Evolutionary conservation across 2,888 invertebrate species (phyloP), one percentile per base, ranked within the genome.

Genomic region (Parnassius mnemosyne): DNA sequence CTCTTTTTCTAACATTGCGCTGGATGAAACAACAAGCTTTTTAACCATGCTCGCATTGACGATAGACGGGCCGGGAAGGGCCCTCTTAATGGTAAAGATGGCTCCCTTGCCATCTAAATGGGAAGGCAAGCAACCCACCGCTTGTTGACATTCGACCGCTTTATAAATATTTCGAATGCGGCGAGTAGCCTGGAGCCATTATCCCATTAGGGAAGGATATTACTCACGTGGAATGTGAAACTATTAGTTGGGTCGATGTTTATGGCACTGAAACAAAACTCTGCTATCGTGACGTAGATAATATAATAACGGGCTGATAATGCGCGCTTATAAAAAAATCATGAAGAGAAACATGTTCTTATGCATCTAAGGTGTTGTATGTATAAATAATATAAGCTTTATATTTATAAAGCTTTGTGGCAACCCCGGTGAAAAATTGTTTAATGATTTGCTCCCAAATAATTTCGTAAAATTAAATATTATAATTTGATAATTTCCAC

Each of bases 201-300:
- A 89, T 87, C 85, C 87, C 86, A 89, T 89, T 89, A 88, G 80
- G 85, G 82, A 79, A 86, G 83, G 79, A 81, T 84, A 86, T 87
- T 84, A 86, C 83, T 88, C 85, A 85, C 82, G 79, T 80, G 83
- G 81, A 86, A 86, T 84, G 84, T 81, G 80, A 78, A 78, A 82
- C 84, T 84, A 83, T 85, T 83, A 83, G 78, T 34, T 34, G 5
- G 25, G 34, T 73, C 73, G 74, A 71, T 68, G 71, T 74, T 71
- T 57, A 62, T 65, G 50, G 65, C 63, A 62, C 58, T 68, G 44
- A 44, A 55, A 69, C 68, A 60, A 67, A 65, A 44, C 54, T 43
- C 42, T n/a, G n/a, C 25, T 9, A 51, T 47, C 13, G 25, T 52
- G 13, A 47, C 16, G 12, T 49, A 52, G 13, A 47, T 13, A 49